These are phyloP conservation scores for Apis laboriosa DNA, from an alignment of 1,140 invertebrate species.

Conservation along the genomic window DNA sequence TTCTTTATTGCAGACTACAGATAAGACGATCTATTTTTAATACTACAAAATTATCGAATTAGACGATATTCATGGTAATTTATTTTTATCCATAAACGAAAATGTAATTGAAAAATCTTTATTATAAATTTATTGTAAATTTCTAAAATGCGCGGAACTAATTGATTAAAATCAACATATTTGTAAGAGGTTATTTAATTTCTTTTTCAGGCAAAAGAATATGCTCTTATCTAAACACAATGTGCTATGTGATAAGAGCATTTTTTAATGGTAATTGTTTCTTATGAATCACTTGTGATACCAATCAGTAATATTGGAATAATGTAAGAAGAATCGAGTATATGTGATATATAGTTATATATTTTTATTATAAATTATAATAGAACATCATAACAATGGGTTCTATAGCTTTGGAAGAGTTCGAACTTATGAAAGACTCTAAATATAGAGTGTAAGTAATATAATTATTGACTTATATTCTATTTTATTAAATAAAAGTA, in stretches of 20 bases:
- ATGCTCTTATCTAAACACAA: constrained; percentile 42
- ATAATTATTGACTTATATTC: neutral
- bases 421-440: constrained; percentile 87
- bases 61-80: neutral
- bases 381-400: constrained; percentile 71
- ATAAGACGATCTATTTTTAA: neutral
- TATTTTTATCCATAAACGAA: constrained; percentile 12
- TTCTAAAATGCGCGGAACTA: neutral
- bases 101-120: neutral
- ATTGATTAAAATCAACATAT: neutral
- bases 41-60: neutral
- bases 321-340: constrained; percentile 43
- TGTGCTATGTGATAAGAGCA: constrained; percentile 32
- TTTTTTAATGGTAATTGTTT: neutral
- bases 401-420: constrained; percentile 84
- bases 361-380: constrained; percentile 38
- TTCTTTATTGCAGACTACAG: neutral
- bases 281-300: constrained; percentile 44
- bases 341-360: constrained; percentile 11
- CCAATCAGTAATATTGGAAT: constrained; percentile 13
- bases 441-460: constrained; percentile 87
- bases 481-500: neutral
- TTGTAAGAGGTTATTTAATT: neutral
- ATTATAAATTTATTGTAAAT: neutral
- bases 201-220: constrained; percentile 29